Percentiles rank a stretch among this genome's conserved stretches.
Conservation (phyloP, 2,888 invertebrate genomes). For the Cremastinae sp. region DNA sequence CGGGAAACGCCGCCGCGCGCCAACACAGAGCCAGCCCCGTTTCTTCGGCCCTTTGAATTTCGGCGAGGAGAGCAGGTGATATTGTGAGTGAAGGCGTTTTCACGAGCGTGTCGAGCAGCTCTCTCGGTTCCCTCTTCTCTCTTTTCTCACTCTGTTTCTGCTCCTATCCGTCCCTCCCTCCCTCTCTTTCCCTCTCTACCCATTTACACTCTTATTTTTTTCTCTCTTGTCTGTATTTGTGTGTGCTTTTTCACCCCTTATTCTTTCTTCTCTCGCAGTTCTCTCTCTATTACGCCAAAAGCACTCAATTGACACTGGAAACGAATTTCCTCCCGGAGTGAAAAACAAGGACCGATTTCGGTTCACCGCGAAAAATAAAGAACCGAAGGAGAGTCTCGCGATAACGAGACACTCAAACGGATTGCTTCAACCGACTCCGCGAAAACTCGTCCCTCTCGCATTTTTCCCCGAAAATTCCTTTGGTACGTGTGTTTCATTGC, state of each 20-base stretch:
- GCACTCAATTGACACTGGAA: constrained; percentile 40
- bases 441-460: background rate
- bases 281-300: constrained; percentile 40
- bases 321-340: background rate
- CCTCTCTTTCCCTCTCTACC: constrained; percentile 8
- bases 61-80: constrained; percentile 61
- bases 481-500: background rate
- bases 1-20: too few species aligned
- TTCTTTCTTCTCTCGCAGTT: constrained; percentile 1
- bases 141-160: constrained; percentile 27
- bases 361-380: too few species aligned
- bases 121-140: constrained; percentile 12
- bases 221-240: background rate
- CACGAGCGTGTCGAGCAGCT: constrained; percentile 51
- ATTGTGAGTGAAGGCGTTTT: constrained; percentile 61
- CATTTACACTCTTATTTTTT: background rate
- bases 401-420: constrained; percentile 22
- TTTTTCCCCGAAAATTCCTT: background rate
- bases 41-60: constrained; percentile 61
- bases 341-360: too few species aligned
- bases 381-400: constrained; percentile 1
- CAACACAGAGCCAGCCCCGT: constrained; percentile 40
- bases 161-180: background rate
- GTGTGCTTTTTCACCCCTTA: background rate
- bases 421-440: background rate